Evolutionary conservation across 2,888 invertebrate genomes (phyloP), one percentile per base, ranked within the genome.

Genomic region (Euzophera pinguis): DNA sequence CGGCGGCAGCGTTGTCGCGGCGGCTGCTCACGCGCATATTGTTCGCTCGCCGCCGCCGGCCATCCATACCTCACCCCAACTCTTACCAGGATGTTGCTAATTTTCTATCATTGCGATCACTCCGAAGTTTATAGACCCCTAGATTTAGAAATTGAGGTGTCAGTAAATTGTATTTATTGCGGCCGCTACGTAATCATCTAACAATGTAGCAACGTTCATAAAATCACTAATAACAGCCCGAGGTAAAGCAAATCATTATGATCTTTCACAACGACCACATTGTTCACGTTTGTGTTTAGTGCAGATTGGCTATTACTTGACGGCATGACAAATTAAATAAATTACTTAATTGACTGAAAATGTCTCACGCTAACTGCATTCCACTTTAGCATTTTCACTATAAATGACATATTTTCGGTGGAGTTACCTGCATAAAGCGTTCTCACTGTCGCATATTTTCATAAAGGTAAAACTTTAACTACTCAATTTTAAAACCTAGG

Each of bases 61-160:
- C 65, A 70, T 73, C 81, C 76, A 84, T 90, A 78, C 81, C 74
- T 88, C 81, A 87, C 84, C 85, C 80, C 71, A 77, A 86, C 84
- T 83, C 78, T 79, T 78, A 81, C 81, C 81, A 80, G 84, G 84
- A 88, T 83, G 78, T 84, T 78, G 83, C 90, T 89, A 88, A 90
- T 90, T 90, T 89, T 88, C 85, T 86, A 88, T 88, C 86, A 85
- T 85, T 87, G 84, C 75, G 78, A 81, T 81, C 84, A 78, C 76
- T 73, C 72, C 76, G 70, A 78, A 81, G 80, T 85, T 88, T 87
- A 84, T 86, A 83, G 80, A 81, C 79, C 74, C 78, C 73, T 76
- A 75, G 74, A 78, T 84, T 86, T 76, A 73, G 73, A 84, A 88
- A 87, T 84, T 85, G 80, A 86, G 77, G 88, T 86, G 84, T 84